Base-by-base conservation (phyloP, 2,888 invertebrate genomes). In the Drosophila stalkeri region DNA sequence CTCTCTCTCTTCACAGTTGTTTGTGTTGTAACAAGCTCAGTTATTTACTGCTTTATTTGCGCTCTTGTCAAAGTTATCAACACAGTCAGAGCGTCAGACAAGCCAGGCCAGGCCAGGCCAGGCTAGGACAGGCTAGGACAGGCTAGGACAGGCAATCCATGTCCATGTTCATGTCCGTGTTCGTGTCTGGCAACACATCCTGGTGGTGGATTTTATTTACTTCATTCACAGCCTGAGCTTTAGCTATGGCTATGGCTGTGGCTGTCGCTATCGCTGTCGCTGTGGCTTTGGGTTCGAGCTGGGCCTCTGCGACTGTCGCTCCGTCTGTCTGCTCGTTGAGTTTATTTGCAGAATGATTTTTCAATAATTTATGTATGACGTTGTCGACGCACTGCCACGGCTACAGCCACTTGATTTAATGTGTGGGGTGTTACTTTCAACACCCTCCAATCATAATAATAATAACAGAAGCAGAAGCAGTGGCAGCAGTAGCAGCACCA, bases 281-380 rank as follows among this genome's bases (percentile, higher is more conserved):
- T 37, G 6, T 37, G 37, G 37, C 14, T 37, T 6, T 37, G 37
- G 37, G 37, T 14, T 14, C 14, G 37, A 35, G 35, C 35, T 47
- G 41, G 43, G 67, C 43, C 23, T 37, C 41, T 47, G n/a, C 16
- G 35, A 2, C 49, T 20, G 65, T 52, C 20, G 27, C 27, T 9
- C 81, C 59, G 71, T 51, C 71, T 49, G 59, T 8, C 49, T 44
- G 44, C 33, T 51, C 55, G 65, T 69, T 64, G 80, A 84, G 85
- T 83, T 83, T 89, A 89, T 89, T 90, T 89, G 90, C 90, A 77
- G 90, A 85, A 90, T 90, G 87, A 90, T 89, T 89, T 90, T 89
- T 90, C 89, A 89, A 89, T 90, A 90, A 90, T 89, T 90, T 87
- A 90, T 90, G 82, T 85, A 86, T 84, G 85, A 84, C 72, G 76